Base-by-base conservation (phyloP, 37 sponge, comb jelly and placozoan genomes). In the Mnemiopsis leidyi region DNA sequence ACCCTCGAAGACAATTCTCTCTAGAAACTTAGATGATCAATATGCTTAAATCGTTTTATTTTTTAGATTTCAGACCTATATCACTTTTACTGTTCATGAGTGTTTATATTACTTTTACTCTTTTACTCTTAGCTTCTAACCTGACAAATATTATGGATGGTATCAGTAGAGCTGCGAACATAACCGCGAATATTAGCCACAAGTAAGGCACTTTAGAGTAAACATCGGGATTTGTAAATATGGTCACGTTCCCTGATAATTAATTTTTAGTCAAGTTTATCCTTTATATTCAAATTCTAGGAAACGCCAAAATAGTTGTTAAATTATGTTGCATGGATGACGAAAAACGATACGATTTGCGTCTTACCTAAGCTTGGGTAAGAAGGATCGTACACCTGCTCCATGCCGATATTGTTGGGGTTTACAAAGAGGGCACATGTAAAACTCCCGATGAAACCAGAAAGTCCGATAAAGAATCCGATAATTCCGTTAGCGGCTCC, bases 401-500 rank as follows among this genome's bases (percentile, higher is more conserved):
- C 20, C 61, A 37, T 85, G 2, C 23, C 16, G 5, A 32, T 37
- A 26, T 85, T 85, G 20, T 39, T 7, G 5, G 90, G 90, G 61
- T 85, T 85, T n/a, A 85, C 90, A 61, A 39, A 85, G 26, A 85
- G 28, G 26, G 90, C 39, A 26, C 90, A 85, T 9, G 39, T 33
- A 37, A 85, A 85, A 40, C 90, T 85, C n/a, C 90, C 90, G 29
- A 85, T 85, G 7, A 85, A 33, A 13, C 90, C 90, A 7, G 61
- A 40, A 1, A 85, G 38, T 85, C 90, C 90, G n/a, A 85, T 85
- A 29, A 85, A 85, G 90, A 85, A 85, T 5, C 90, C 90, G 24
- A 85, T 85, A 26, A 85, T 40, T n/a, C 90, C 90, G 61, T 85
- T 85, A 40, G 90, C 90, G 1, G 90, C 32, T 36, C 90, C 90